Base-by-base conservation (phyloP, 1,140 invertebrate genomes). In the Drosophila bocqueti region DNA sequence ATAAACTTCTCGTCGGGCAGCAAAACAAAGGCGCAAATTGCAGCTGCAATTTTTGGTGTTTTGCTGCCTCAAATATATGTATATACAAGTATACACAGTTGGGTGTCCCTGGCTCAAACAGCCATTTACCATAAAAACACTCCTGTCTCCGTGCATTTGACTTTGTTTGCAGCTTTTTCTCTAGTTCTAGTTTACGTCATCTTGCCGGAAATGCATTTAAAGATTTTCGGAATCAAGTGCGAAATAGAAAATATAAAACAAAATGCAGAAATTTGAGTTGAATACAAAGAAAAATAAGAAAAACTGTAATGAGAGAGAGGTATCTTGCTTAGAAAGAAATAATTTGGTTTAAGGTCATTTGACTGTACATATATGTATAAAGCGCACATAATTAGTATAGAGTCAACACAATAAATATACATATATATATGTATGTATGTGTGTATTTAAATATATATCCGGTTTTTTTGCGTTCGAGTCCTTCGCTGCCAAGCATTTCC, bases 21-120 rank as follows among this genome's bases (percentile, higher is more conserved):
- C 80, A 83, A 89, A 89, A 90, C 77, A 90, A 90, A 84, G 77
- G 77, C 85, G 71, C 81, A 89, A 89, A 90, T 89, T 89, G 73
- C 85, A 81, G 81, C 76, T 81, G 66, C 63, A 84, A 71, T 78
- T 83, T 82, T 68, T 68, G 66, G 76, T 65, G 67, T 67, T 85
- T 78, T 65, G 63, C 60, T 43, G 47, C 34, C 73, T 54, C 13
- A 58, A 34, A 43, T 34, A 26, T 55, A 57, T 26, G 13, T 49
- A 58, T 58, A 63, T 46, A 49, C 47, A 36, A 36, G 4, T 24
- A 21, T 36, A 66, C 24, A 38, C 42, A 29, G 38, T 43, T 21
- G 16, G 40, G 15, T 15, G 9, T 45, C 15, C 34, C 9, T 29
- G 24, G 36, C 16, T 69, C 21, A 67, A 66, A 47, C 29, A 54